Percentiles rank a stretch among this genome's conserved stretches.
These are phyloP conservation scores for Lissonota sp. DNA, from an alignment of 2,888 invertebrate genomes.

Conservation along the genomic window DNA sequence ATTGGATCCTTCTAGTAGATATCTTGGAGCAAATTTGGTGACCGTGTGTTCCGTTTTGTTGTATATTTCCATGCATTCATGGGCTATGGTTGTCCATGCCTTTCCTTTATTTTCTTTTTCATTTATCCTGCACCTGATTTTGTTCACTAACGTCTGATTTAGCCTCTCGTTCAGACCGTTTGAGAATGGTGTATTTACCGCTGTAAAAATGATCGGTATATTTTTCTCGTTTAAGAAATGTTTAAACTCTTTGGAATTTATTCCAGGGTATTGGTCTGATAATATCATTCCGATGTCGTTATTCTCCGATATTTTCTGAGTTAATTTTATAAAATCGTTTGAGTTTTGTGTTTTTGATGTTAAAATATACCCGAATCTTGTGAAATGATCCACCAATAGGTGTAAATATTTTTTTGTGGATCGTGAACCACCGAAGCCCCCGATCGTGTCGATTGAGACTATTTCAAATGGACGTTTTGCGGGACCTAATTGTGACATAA, in stretches of 20 bases:
- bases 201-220: slow-evolving; percentile 70
- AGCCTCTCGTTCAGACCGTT: no score
- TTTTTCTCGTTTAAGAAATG: slow-evolving; percentile 58
- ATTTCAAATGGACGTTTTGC: slow-evolving; percentile 62
- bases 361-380: slow-evolving; percentile 68
- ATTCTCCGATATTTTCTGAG: not conserved
- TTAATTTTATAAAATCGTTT: slow-evolving; percentile 42
- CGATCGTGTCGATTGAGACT: slow-evolving; percentile 26
- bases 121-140: no score
- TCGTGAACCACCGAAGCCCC: slow-evolving; percentile 62
- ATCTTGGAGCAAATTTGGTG: slow-evolving; percentile 67
- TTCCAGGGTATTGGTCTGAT: slow-evolving; percentile 69
- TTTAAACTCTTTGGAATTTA: slow-evolving; percentile 68
- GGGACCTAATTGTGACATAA: slow-evolving; percentile 56
- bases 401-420: slow-evolving; percentile 72
- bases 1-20: slow-evolving; percentile 52
- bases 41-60: slow-evolving; percentile 70
- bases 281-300: slow-evolving; percentile 55
- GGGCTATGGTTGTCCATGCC: slow-evolving; percentile 71
- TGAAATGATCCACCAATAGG: slow-evolving; percentile 18
- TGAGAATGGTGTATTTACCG: slow-evolving; percentile 56
- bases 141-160: no score
- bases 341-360: slow-evolving; percentile 68
- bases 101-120: not conserved
- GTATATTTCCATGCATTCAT: slow-evolving; percentile 69